These are phyloP conservation scores for Paragorgia papillata DNA, from an alignment of 92 coral and sea anemone genomes.

Conservation along the genomic window DNA sequence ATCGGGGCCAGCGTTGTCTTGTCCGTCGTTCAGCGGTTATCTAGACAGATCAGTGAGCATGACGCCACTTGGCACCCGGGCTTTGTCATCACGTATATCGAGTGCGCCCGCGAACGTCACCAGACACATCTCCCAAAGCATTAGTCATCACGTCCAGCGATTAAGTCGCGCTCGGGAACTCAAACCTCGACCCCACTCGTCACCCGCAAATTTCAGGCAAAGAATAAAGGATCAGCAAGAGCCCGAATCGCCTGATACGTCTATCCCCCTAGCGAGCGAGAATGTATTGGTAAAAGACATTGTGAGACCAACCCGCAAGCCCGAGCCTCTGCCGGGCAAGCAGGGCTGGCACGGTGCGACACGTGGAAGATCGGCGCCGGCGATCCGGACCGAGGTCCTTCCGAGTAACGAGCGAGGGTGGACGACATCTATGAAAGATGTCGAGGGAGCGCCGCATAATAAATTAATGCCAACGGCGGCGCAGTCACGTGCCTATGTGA, in stretches of 20 bases:
- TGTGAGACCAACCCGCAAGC: constrained; percentile 60
- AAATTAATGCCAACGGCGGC: constrained; percentile 81
- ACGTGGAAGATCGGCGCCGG: constrained; percentile 86
- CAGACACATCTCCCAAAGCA: constrained; percentile 76
- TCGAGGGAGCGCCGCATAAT: constrained; percentile 65
- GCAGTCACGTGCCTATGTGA: constrained; percentile 72
- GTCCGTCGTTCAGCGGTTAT: constrained; percentile 42
- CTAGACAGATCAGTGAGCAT: constrained; percentile 26
- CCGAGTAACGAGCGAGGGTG: constrained; percentile 85
- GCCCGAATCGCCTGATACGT: constrained; percentile 29
- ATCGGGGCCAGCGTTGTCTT: constrained; percentile 78
- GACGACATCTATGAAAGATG: constrained; percentile 79
- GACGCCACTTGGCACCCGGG: constrained; percentile 6
- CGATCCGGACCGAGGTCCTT: constrained; percentile 69
- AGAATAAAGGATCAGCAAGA: constrained; percentile 2
- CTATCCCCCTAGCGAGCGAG: constrained; percentile 43
- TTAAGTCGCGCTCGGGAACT: constrained; percentile 64
- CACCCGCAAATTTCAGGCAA: constrained; percentile 71
- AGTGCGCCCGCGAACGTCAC: constrained; percentile 89
- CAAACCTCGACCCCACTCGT: constrained; percentile 83
- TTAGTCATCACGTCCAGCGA: constrained; percentile 80
- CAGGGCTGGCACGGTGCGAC: constrained; percentile 62
- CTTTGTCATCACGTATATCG: constrained; percentile 56
- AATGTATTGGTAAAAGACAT: constrained; percentile 64
- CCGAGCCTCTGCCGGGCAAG: constrained; percentile 69